Base-by-base conservation (phyloP, 2,113 vertebrate genomes). In the Tachycineta bicolor region DNA sequence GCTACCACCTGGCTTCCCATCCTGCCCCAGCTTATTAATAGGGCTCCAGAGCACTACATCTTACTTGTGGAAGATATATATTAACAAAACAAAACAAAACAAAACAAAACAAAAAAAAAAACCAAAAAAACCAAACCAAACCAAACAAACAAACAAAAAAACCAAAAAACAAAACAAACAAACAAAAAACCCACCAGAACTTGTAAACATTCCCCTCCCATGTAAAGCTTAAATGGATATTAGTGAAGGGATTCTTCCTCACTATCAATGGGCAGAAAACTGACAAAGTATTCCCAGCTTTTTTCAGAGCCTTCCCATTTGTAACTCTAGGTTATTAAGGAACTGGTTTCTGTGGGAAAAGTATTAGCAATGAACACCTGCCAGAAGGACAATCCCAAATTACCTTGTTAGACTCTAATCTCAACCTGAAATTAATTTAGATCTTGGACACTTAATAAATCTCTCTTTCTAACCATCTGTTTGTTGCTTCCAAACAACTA, bases 391-490 rank as follows among this genome's bases (percentile, higher is more conserved):
- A 80, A 65, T 95, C 92, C 83, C 94, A 90, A 74, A 95, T 94
- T 97, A 90, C 82, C 94, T 94, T 88, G 79, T 97, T 93, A 93
- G 75, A 50, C 71, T 82, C 47, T 90, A 90, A 76, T 94, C 63
- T 80, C 55, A 92, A 46, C 21, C 43, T 77, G 77, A 92, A 97
- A 96, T 95, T 90, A 94, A 94, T 96, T 97, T 94, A 76, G 63
- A 33, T 63, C 56, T 77, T 83, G 67, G 85, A 69, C 83, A 88
- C 88, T 96, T 93, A 90, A 93, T 95, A 95, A 93, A 95, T 96
- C 88, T 94, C 25, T 49, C 46, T 73, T 95, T 92, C 67, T 86
- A 83, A 47, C 85, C 90, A 96, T 96, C 92, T 95, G 90, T 73
- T 92, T 73, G 31, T 80, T 92, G 55, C 55, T 95, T 55, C 82